Base-by-base conservation (phyloP, 2,797 vertebrate species). In the Limosa lapponica region DNA sequence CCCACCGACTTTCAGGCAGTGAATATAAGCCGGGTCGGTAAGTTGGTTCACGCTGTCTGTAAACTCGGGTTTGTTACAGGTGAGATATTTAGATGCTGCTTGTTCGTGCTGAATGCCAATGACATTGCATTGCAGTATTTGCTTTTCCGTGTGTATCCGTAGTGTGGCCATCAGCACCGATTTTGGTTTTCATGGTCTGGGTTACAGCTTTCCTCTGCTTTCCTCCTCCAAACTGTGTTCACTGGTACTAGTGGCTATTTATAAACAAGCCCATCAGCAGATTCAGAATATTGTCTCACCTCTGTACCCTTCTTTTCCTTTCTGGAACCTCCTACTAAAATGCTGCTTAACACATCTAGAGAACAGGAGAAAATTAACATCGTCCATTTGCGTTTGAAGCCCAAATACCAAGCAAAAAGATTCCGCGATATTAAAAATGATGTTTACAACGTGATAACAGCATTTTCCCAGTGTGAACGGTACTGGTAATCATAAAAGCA, bases 371-470 rank as follows among this genome's bases (percentile, higher is more conserved):
- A 81, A 34, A 69, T 59, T 0, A 81, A 48, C 61, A 78, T 16
- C 1, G 3, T 30, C 46, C 24, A 0, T 48, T 81, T n/a, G n/a
- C 22, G 1, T 77, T 22, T 69, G 62, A 72, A 89, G 85, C 77
- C 48, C 80, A 59, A 85, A 90, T 24, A 75, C 30, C 71, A 67
- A 51, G 52, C 0, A 4, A 58, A 83, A 92, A 59, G 10, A 41
- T 78, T 80, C 79, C 7, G 8, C 10, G 7, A 95, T 89, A 95
- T 90, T 95, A 92, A 95, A 75, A 96, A 84, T 57, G 10, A 95
- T 39, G 75, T 96, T 97, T 97, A 97, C 96, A 97, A 85, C 13
- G 94, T 95, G 93, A 86, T 92, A 97, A 97, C 85, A 96, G 57
- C 34, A 0, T 64, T 90, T 83, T 86, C 94, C 73, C 77, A 32